Conservation (phyloP, 2,888 invertebrate species). For the Ashinkailepas kermadecensis region DNA sequence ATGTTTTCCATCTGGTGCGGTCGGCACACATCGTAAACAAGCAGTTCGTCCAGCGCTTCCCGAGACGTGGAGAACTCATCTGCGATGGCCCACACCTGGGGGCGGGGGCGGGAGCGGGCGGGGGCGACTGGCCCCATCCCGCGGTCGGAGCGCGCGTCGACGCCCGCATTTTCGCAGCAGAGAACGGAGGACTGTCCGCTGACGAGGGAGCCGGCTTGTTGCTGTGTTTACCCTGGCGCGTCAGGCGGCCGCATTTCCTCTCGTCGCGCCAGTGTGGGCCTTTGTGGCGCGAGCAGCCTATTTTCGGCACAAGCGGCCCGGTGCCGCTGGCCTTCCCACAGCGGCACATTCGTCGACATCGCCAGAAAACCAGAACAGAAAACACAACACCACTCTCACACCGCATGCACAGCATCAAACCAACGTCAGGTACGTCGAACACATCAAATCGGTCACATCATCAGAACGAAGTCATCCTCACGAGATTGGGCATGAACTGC, state of each 20-base stretch:
- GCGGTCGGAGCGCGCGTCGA: background rate
- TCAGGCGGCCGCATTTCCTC: background rate
- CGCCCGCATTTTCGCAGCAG: background rate
- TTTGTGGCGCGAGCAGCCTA: background rate
- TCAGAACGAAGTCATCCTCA: too few species aligned
- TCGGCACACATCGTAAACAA: background rate
- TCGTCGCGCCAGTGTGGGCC: background rate
- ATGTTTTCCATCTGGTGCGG: slow-evolving; percentile 3
- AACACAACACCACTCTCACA: too few species aligned
- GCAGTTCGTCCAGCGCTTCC: background rate
- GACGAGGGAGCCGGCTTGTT: background rate
- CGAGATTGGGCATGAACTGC: too few species aligned
- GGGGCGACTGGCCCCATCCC: background rate
- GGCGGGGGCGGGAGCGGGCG: background rate
- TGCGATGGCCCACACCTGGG: background rate
- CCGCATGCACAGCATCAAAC: too few species aligned
- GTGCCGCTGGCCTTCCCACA: too few species aligned
- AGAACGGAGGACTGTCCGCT: background rate
- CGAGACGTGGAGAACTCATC: background rate
- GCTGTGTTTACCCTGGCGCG: background rate
- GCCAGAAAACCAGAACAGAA: too few species aligned
- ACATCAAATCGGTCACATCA: too few species aligned
- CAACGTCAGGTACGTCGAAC: too few species aligned
- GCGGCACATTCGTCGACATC: too few species aligned
- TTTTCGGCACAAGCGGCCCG: background rate